Conservation (phyloP, 2,888 invertebrate genomes). For the Acanthosepion pharaonis region DNA sequence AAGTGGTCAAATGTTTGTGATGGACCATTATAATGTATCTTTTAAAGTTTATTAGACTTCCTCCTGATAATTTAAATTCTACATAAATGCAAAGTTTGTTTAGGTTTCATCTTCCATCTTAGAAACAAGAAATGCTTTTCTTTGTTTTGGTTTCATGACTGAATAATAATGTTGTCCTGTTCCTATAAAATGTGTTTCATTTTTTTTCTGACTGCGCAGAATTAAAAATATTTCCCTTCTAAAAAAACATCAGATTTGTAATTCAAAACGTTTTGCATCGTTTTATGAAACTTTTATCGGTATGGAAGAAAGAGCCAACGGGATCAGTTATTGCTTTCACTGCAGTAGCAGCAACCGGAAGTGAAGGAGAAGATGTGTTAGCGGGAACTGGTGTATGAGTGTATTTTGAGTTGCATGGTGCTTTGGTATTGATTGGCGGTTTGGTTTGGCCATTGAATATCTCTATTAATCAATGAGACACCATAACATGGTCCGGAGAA, state of each 20-base stretch:
- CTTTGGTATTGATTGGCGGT: neutral
- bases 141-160: too few species aligned
- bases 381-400: neutral
- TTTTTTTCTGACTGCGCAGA: neutral
- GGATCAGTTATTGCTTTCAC: neutral
- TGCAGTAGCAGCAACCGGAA: neutral
- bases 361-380: neutral
- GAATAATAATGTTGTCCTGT: too few species aligned
- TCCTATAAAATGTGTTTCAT: too few species aligned
- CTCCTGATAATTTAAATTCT: too few species aligned
- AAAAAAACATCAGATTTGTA: neutral
- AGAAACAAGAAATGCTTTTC: too few species aligned
- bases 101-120: too few species aligned
- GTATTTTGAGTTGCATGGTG: neutral
- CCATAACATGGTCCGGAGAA: neutral
- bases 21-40: too few species aligned
- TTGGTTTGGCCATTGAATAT: neutral
- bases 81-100: too few species aligned
- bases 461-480: conserved; percentile 18
- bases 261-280: neutral
- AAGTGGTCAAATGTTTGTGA: too few species aligned
- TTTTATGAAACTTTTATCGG: neutral
- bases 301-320: neutral
- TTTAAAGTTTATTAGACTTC: too few species aligned
- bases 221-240: neutral